phyloP scores from a whole-genome alignment of 2,113 vertebrate species.

The Peromyscus californicus region DNA sequence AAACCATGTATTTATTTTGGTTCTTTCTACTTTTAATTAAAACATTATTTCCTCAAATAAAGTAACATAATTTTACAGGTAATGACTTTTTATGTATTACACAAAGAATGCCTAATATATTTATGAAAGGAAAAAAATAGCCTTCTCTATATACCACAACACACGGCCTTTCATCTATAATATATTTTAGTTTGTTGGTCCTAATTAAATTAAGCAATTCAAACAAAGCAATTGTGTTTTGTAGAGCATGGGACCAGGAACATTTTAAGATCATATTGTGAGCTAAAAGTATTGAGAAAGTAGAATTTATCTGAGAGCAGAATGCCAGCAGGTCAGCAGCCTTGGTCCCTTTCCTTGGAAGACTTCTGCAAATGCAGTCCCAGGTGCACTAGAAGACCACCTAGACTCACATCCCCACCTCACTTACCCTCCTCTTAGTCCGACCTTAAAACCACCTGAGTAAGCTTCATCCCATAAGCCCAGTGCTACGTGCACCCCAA shows the following conservation, averaged over 20 bases:
- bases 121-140: constrained; percentile 45
- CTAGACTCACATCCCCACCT: neutral
- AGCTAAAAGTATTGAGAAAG: neutral
- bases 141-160: neutral
- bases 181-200: neutral
- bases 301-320: neutral
- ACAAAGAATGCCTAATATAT: neutral
- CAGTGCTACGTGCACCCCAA: neutral
- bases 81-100: constrained; percentile 10
- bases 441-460: neutral
- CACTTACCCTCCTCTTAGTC: neutral
- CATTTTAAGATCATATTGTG: neutral
- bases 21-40: constrained; percentile 64
- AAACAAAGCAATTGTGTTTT: constrained; percentile 47
- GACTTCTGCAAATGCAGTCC: neutral
- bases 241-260: neutral
- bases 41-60: constrained; percentile 69
- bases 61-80: constrained; percentile 39
- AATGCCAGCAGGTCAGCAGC: neutral
- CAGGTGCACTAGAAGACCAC: neutral
- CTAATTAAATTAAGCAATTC: constrained; percentile 58
- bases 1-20: constrained; percentile 53
- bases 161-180: neutral
- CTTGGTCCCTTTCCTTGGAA: neutral
- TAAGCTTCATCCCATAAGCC: neutral